Conservation (phyloP, 2,113 vertebrate genomes). For the Telmatochromis sp. region DNA sequence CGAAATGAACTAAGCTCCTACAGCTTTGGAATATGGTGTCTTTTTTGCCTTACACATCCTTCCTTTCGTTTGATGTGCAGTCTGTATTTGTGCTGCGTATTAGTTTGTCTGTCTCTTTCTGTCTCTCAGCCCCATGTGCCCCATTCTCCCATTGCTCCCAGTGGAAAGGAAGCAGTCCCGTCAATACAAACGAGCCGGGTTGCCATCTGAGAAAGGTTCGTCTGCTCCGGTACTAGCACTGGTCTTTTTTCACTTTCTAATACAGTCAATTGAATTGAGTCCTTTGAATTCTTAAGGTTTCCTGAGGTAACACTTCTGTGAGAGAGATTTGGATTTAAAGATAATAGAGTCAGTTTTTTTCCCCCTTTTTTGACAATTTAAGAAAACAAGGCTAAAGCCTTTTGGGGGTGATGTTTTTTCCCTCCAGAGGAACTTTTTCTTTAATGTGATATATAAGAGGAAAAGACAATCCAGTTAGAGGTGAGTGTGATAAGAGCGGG, state of each 20-base stretch:
- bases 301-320: neutral
- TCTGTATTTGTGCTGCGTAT: neutral
- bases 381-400: neutral
- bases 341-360: neutral
- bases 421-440: neutral
- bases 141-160: neutral
- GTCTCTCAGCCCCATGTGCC: neutral
- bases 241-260: conserved; percentile 21
- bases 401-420: neutral
- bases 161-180: neutral
- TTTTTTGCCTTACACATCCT: neutral
- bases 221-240: conserved; percentile 5
- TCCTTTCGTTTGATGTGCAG: neutral
- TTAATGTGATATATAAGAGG: conserved; percentile 5
- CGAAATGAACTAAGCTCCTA: conserved; percentile 46
- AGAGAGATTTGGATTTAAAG: conserved; percentile 16
- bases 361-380: neutral
- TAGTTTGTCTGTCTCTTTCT: neutral
- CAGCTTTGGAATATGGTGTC: conserved; percentile 30
- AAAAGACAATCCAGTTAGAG: conserved; percentile 25
- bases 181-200: conserved; percentile 36
- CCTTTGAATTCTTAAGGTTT: neutral
- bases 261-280: conserved; percentile 1
- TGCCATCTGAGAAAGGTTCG: conserved; percentile 25
- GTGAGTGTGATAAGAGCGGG: neutral